Evolutionary conservation across 2,113 vertebrate genomes (phyloP).

Genomic region (Geothlypis trichas): DNA sequence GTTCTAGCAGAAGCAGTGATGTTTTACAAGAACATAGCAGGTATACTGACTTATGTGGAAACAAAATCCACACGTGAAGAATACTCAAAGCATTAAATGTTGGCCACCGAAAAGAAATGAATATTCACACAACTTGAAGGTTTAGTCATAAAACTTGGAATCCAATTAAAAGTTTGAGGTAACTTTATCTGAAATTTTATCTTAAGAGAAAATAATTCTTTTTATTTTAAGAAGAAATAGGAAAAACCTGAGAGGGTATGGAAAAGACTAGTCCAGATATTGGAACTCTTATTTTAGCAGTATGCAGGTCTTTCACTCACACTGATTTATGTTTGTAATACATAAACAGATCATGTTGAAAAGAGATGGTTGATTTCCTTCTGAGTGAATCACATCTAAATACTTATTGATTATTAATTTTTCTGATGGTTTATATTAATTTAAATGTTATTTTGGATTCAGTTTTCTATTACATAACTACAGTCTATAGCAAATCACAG

Average conservation of each 20-base stretch:
- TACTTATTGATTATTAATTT: neutral
- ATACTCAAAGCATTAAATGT: neutral
- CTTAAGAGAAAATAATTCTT: neutral
- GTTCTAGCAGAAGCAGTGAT: neutral
- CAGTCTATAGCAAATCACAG: neutral
- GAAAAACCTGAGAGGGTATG: fast-evolving
- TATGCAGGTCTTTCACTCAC: neutral
- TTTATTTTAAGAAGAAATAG: neutral
- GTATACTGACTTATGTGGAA: neutral
- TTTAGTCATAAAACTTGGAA: neutral
- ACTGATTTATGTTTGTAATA: neutral
- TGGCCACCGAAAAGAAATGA: neutral
- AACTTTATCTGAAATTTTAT: neutral
- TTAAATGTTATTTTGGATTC: neutral
- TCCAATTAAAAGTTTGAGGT: neutral
- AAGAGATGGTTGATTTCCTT: neutral
- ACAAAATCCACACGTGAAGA: neutral
- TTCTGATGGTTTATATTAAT: neutral
- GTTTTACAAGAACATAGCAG: neutral
- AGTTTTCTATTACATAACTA: neutral
- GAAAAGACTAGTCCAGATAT: neutral
- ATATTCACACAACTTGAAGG: neutral
- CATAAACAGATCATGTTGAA: neutral
- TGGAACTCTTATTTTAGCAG: neutral
- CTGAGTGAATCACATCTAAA: neutral